A percentile compares a stretch with the other conserved stretches of the same genome.
phyloP scores from a whole-genome alignment of 2,888 invertebrate species.

The Neuroscelio doddi region DNA sequence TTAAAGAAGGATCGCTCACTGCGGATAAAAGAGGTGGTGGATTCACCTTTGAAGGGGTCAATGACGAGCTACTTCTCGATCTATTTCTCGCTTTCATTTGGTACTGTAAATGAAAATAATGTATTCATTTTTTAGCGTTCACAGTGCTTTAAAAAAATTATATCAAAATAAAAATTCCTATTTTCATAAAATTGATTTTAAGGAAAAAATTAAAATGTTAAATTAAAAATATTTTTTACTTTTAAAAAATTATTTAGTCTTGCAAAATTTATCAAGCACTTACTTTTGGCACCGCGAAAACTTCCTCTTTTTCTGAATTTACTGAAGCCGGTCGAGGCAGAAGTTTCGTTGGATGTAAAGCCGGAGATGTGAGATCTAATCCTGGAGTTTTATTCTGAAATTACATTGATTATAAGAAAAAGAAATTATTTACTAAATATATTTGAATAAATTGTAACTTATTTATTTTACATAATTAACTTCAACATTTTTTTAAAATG shows the following conservation, averaged over 20 bases:
- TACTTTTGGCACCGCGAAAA: slow-evolving; percentile 73
- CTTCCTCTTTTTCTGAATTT: slow-evolving; percentile 65
- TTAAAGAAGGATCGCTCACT: slow-evolving; percentile 83
- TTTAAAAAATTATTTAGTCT: no score
- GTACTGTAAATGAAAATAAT: no score
- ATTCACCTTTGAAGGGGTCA: slow-evolving; percentile 72
- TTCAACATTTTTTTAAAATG: no score
- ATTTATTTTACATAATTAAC: slow-evolving; percentile 1
- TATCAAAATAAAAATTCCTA: slow-evolving; percentile 4
- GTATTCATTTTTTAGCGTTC: no score
- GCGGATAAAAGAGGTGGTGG: slow-evolving; percentile 81
- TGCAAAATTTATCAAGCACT: no score
- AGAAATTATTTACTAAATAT: neutral
- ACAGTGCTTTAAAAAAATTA: slow-evolving; percentile 8
- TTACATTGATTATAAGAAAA: slow-evolving; percentile 55
- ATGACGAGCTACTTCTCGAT: slow-evolving; percentile 75
- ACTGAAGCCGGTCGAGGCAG: slow-evolving; percentile 56
- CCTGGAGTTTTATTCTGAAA: slow-evolving; percentile 65
- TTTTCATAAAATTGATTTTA: slow-evolving; percentile 57
- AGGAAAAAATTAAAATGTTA: slow-evolving; percentile 47
- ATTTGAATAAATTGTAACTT: slow-evolving; percentile 6
- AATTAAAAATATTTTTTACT: no score
- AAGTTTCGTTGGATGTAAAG: slow-evolving; percentile 63
- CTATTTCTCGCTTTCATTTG: slow-evolving; percentile 73
- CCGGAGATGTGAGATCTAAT: slow-evolving; percentile 64